These are phyloP conservation scores for Cantharis flavilabris DNA, from an alignment of 2,888 invertebrate species.

Conservation along the genomic window DNA sequence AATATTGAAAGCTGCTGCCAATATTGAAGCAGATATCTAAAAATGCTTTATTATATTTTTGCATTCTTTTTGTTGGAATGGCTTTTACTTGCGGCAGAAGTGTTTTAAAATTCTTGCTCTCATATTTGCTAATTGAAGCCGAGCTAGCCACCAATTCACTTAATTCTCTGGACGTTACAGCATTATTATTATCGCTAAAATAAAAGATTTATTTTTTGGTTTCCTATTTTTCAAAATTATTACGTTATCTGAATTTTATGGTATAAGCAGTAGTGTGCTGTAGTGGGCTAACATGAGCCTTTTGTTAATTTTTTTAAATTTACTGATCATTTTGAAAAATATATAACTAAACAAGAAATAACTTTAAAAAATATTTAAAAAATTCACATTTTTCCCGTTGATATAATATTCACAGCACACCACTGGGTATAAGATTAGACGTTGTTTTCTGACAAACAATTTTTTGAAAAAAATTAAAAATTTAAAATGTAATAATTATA, in stretches of 20 bases:
- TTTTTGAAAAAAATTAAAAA: not conserved
- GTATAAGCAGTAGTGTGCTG: not conserved
- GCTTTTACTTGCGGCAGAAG: slow-evolving; percentile 56
- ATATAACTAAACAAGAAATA: too few relatives aligned
- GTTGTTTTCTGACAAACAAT: not conserved
- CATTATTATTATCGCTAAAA: slow-evolving; percentile 49
- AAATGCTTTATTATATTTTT: slow-evolving; percentile 3
- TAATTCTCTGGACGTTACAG: slow-evolving; percentile 55
- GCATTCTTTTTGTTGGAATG: not conserved
- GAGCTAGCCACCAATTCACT: slow-evolving; percentile 51
- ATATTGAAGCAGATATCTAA: slow-evolving; percentile 59
- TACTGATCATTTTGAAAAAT: too few relatives aligned
- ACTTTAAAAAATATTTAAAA: too few relatives aligned
- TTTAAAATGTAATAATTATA: too few relatives aligned
- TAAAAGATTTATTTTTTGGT: slow-evolving; percentile 43
- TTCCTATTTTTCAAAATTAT: not conserved
- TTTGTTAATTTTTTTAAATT: too few relatives aligned
- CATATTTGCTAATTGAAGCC: slow-evolving; percentile 54
- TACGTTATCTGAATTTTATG: not conserved
- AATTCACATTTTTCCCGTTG: too few relatives aligned
- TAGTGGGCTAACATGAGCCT: too few relatives aligned
- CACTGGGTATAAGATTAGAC: too few relatives aligned
- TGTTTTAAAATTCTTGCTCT: slow-evolving; percentile 51
- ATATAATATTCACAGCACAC: too few relatives aligned
- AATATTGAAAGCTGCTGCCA: slow-evolving; percentile 61